Evolutionary conservation across 2,797 vertebrate species (phyloP).

Genomic region (Pipistrellus nathusii): DNA sequence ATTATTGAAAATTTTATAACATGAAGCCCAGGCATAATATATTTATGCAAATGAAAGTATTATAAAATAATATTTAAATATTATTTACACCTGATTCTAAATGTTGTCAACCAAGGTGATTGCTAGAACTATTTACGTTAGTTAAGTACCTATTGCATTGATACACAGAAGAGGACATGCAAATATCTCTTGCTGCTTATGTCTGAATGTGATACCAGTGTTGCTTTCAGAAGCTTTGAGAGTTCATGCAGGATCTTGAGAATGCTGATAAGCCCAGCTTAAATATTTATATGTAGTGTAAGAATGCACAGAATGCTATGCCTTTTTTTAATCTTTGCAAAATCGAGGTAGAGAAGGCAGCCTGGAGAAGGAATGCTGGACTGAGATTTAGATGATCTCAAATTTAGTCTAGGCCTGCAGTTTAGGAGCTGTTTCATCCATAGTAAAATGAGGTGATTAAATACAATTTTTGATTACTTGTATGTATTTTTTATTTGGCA

Average conservation of each 20-base stretch:
- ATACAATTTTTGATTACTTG: background rate
- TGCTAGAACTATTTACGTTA: slow-evolving; percentile 17
- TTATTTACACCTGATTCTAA: background rate
- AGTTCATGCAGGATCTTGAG: background rate
- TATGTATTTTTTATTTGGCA: background rate
- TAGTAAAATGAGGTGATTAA: background rate
- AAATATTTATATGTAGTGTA: slow-evolving; percentile 32
- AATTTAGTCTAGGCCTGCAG: background rate
- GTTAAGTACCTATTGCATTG: background rate
- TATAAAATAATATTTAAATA: background rate
- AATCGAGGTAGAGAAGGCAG: background rate
- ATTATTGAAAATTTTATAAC: background rate
- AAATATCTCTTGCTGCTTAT: background rate
- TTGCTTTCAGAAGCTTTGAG: slow-evolving; percentile 31
- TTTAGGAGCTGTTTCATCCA: background rate
- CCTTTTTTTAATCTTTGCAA: background rate
- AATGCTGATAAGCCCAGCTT: slow-evolving; percentile 9
- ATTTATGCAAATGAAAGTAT: background rate
- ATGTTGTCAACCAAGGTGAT: background rate
- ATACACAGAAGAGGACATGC: background rate
- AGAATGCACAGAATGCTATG: background rate
- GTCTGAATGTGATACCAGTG: background rate
- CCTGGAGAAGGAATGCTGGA: background rate
- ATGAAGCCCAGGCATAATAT: background rate
- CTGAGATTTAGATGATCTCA: background rate